phyloP scores from a whole-genome alignment of 2,797 vertebrate genomes.

The Chromis chromis region DNA sequence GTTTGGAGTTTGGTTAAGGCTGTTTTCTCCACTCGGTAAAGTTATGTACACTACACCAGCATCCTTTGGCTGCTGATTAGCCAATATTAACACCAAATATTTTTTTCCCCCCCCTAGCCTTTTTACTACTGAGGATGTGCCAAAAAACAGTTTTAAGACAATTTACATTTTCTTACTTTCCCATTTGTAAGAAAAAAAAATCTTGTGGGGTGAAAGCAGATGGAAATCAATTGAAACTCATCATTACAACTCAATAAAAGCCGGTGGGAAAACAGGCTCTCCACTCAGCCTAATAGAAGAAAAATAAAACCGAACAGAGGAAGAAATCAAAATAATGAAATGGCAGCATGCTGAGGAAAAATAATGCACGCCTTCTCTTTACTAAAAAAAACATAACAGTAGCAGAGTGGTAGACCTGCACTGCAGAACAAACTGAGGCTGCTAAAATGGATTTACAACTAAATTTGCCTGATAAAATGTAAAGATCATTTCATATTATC shows the following conservation, averaged over 20 bases:
- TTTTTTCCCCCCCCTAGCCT: conserved; percentile 22
- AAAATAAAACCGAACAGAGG: conserved; percentile 39
- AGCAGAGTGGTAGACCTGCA: conserved; percentile 55
- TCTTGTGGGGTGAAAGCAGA: conserved; percentile 56
- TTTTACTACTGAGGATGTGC: conserved; percentile 45
- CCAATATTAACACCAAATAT: conserved; percentile 31
- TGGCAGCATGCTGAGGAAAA: conserved; percentile 51
- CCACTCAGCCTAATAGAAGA: conserved; percentile 54
- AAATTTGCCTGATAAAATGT: conserved; percentile 42
- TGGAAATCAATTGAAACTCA: conserved; percentile 66
- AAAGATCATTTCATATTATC: conserved; percentile 33
- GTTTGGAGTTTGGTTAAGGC: conserved; percentile 51
- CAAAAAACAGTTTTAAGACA: conserved; percentile 36
- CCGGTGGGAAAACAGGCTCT: conserved; percentile 44
- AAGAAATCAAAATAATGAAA: conserved; percentile 56
- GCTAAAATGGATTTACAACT: conserved; percentile 31
- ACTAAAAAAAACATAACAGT: conserved; percentile 40
- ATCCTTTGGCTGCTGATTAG: conserved; percentile 23
- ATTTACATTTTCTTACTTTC: conserved; percentile 48
- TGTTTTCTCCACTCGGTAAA: conserved; percentile 28
- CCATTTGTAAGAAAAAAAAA: conserved; percentile 39
- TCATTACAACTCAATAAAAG: conserved; percentile 71
- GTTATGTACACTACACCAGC: conserved; percentile 38
- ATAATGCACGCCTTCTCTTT: conserved; percentile 53
- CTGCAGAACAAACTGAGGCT: conserved; percentile 47